These are phyloP conservation scores for Oncopodura yosiiana DNA, from an alignment of 1,140 invertebrate genomes.

Conservation along the genomic window DNA sequence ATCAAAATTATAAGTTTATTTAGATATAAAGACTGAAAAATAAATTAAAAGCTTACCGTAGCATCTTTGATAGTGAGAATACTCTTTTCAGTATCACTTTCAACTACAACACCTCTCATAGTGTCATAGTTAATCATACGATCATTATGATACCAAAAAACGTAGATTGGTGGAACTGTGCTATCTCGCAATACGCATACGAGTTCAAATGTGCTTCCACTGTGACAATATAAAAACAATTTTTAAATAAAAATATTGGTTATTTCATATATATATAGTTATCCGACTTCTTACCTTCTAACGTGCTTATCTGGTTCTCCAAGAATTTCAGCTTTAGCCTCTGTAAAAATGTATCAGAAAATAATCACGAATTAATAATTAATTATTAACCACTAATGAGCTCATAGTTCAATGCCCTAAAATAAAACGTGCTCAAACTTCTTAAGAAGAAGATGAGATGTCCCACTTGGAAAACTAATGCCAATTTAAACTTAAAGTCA, in stretches of 20 bases:
- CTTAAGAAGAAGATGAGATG: too few relatives aligned
- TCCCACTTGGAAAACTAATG: too few relatives aligned
- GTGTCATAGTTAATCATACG: constrained; percentile 47
- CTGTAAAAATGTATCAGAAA: constrained; percentile 15
- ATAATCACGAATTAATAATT: too few relatives aligned
- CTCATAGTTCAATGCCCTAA: too few relatives aligned
- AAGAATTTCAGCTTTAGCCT: constrained; percentile 37
- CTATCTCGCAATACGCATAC: constrained; percentile 42
- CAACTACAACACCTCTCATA: constrained; percentile 40
- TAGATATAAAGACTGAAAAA: neutral
- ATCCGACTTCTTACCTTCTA: constrained; percentile 12
- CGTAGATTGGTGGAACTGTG: constrained; percentile 43
- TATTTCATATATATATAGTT: neutral
- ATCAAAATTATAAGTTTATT: too few relatives aligned
- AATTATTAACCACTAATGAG: too few relatives aligned
- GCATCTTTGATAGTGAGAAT: constrained; percentile 33
- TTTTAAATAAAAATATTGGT: neutral
- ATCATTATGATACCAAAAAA: constrained; percentile 44
- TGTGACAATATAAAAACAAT: constrained; percentile 6
- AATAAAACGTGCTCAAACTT: too few relatives aligned
- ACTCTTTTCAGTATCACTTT: constrained; percentile 36
- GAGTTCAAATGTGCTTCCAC: constrained; percentile 39
- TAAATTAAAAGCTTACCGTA: neutral
- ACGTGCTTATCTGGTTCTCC: constrained; percentile 42
- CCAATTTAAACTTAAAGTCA: too few relatives aligned